These are phyloP conservation scores for Heliothis subflexa DNA, from an alignment of 1,140 invertebrate species.

Conservation along the genomic window DNA sequence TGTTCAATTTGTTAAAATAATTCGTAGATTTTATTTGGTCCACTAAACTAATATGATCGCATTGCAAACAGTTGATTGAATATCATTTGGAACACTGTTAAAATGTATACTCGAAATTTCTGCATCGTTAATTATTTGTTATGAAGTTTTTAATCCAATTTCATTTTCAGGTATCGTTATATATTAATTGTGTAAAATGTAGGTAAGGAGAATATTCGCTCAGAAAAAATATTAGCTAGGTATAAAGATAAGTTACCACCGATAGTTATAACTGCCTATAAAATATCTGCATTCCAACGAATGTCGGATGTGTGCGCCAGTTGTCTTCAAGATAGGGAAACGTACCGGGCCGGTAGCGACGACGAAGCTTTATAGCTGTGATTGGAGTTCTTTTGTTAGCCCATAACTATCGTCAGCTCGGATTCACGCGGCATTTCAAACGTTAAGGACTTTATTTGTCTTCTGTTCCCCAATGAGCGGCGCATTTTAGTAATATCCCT, in stretches of 20 bases:
- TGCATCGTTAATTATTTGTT: neutral
- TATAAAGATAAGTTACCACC: too few species aligned
- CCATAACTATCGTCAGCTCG: conserved; percentile 34
- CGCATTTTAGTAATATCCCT: too few species aligned
- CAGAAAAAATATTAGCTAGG: too few species aligned
- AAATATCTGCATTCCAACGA: conserved; percentile 18
- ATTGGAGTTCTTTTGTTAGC: conserved; percentile 51
- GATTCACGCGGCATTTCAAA: conserved; percentile 31
- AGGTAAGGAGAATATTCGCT: too few species aligned
- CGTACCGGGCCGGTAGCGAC: neutral
- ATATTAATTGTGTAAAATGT: too few species aligned
- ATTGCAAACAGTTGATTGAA: neutral
- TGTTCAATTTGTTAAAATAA: too few species aligned
- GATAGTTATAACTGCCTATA: conserved; percentile 3
- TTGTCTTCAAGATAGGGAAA: conserved; percentile 47
- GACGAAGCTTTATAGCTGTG: conserved; percentile 47
- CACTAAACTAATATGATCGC: too few species aligned
- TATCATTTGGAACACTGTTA: neutral
- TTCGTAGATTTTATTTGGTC: too few species aligned
- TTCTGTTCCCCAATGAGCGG: neutral
- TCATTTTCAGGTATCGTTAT: too few species aligned
- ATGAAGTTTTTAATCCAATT: too few species aligned
- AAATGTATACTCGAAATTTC: neutral
- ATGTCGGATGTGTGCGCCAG: conserved; percentile 49
- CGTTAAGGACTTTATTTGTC: conserved; percentile 20